A percentile compares a stretch with the other conserved stretches of the same genome.
phyloP scores from a whole-genome alignment of 2,888 invertebrate species.

The Globia sparganii region DNA sequence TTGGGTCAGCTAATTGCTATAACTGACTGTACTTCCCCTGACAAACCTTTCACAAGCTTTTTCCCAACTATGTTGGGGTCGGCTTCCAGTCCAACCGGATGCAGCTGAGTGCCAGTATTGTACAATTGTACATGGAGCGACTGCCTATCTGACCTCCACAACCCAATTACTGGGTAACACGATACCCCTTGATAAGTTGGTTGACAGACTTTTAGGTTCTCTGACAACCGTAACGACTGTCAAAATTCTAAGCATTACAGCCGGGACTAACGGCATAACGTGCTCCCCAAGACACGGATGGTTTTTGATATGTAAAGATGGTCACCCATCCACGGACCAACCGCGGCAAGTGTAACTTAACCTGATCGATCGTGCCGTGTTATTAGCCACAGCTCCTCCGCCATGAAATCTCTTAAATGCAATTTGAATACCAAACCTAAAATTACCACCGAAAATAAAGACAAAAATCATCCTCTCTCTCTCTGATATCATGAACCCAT shows the following conservation, averaged over 20 bases:
- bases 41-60: too few species aligned
- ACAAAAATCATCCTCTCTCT: neutral
- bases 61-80: neutral
- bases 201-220: neutral
- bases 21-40: too few species aligned
- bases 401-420: too few species aligned
- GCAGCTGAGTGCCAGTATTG: neutral
- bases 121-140: too few species aligned
- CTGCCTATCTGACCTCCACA: neutral
- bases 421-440: too few species aligned
- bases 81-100: neutral
- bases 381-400: neutral
- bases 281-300: neutral
- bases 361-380: neutral
- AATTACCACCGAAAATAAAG: too few species aligned
- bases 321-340: neutral
- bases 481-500: slow-evolving; percentile 1
- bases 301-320: neutral
- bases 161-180: too few species aligned
- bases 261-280: neutral
- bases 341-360: neutral
- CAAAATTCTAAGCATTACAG: neutral
- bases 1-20: too few species aligned
- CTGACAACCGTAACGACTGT: neutral
- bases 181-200: neutral